These are phyloP conservation scores for Dendrocincla fuliginosa DNA, from an alignment of 2,797 vertebrate species.

Conservation along the genomic window DNA sequence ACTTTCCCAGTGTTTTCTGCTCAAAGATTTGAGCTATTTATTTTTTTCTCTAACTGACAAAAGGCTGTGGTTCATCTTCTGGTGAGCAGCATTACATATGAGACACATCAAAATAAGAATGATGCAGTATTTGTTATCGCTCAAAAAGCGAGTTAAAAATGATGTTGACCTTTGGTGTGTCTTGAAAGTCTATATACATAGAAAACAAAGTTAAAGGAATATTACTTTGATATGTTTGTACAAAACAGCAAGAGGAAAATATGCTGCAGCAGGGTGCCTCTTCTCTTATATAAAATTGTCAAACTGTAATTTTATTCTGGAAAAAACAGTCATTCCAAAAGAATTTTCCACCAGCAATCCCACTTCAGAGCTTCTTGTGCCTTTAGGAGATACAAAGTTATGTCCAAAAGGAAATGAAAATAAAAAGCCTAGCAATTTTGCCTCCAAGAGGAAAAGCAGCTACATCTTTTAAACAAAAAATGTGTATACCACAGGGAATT, in stretches of 20 bases:
- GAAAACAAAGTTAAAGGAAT: neutral
- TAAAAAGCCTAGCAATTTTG: neutral
- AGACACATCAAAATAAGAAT: neutral
- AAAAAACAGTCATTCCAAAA: neutral
- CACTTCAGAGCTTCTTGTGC: neutral
- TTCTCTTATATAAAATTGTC: neutral
- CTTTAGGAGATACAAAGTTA: neutral
- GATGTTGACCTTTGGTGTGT: neutral
- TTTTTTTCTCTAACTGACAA: neutral
- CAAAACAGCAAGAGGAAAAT: neutral
- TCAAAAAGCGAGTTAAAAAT: neutral
- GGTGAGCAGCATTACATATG: neutral
- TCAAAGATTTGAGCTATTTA: neutral
- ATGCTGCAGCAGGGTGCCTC: neutral
- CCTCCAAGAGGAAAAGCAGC: neutral
- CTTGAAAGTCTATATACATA: neutral
- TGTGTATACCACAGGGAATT: neutral
- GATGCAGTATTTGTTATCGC: neutral
- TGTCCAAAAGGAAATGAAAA: constrained; percentile 43
- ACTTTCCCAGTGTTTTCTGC: neutral
- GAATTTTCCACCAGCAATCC: neutral
- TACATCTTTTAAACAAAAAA: neutral
- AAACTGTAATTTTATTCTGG: neutral
- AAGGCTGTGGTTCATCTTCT: neutral
- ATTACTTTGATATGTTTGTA: neutral